These are phyloP conservation scores for Psilopsiagon aurifrons DNA, from an alignment of 2,113 vertebrate genomes.

Conservation along the genomic window DNA sequence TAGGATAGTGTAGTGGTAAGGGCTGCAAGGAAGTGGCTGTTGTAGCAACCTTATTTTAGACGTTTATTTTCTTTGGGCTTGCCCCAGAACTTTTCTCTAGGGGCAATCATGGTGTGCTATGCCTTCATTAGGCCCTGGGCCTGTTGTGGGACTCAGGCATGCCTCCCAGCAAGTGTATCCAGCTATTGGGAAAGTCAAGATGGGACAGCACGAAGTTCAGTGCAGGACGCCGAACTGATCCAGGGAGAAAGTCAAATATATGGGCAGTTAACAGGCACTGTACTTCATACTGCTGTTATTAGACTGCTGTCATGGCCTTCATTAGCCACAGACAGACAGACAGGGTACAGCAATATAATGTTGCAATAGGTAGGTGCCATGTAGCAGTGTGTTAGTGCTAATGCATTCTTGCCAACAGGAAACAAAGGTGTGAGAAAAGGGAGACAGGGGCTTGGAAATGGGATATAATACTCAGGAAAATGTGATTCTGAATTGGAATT, in stretches of 20 bases:
- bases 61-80: not conserved
- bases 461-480: not conserved
- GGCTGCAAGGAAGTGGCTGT: not conserved
- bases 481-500: not conserved
- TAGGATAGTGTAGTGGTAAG: not conserved
- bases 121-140: not conserved
- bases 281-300: not conserved
- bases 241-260: not conserved
- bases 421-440: not conserved
- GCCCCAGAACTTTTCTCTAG: not conserved
- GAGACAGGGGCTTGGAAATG: not conserved
- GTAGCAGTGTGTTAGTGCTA: not conserved
- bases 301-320: not conserved
- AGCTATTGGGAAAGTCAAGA: not conserved
- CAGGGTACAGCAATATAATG: accelerated
- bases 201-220: not conserved
- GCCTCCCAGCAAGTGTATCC: not conserved
- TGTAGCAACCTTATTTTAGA: not conserved
- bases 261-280: not conserved
- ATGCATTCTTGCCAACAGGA: no score
- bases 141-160: not conserved
- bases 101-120: not conserved
- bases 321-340: not conserved
- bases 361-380: not conserved
- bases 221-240: not conserved